These are phyloP conservation scores for Coboldia fuscipes DNA, from an alignment of 1,140 invertebrate genomes.

Conservation along the genomic window DNA sequence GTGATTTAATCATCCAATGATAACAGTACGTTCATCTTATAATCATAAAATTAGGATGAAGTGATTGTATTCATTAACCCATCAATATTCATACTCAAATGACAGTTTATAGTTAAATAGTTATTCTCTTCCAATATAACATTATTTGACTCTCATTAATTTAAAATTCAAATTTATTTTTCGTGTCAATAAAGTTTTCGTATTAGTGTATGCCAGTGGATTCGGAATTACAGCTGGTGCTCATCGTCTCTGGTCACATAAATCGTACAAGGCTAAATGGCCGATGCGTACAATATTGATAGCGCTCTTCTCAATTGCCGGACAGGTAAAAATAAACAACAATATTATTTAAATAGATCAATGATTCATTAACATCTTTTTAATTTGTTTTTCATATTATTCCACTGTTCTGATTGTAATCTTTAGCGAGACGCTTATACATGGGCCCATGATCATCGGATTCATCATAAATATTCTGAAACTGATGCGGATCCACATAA, in stretches of 20 bases:
- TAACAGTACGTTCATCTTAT: no score
- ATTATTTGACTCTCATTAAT: neutral
- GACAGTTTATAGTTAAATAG: no score
- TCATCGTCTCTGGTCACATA: conserved; percentile 75
- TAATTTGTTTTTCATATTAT: conserved; percentile 1
- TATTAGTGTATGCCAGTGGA: conserved; percentile 38
- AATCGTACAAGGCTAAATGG: conserved; percentile 65
- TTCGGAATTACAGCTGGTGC: conserved; percentile 74
- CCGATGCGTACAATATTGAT: conserved; percentile 57
- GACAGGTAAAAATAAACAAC: conserved; percentile 40
- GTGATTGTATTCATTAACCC: no score
- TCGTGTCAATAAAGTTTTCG: conserved; percentile 30
- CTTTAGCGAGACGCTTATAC: conserved; percentile 44
- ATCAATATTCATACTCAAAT: no score
- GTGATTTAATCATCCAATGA: no score
- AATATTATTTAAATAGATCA: neutral
- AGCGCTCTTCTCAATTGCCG: conserved; percentile 58
- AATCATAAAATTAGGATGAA: no score
- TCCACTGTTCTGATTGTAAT: conserved; percentile 1
- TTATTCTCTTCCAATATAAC: neutral
- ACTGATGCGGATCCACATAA: conserved; percentile 70
- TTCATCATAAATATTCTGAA: conserved; percentile 66
- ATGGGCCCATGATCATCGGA: conserved; percentile 60
- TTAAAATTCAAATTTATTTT: conserved; percentile 2
- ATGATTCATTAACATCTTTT: neutral